Evolutionary conservation across 2,797 vertebrate species (phyloP), one percentile per base, ranked within the genome.

Genomic region (Ambastaia sidthimunki): DNA sequence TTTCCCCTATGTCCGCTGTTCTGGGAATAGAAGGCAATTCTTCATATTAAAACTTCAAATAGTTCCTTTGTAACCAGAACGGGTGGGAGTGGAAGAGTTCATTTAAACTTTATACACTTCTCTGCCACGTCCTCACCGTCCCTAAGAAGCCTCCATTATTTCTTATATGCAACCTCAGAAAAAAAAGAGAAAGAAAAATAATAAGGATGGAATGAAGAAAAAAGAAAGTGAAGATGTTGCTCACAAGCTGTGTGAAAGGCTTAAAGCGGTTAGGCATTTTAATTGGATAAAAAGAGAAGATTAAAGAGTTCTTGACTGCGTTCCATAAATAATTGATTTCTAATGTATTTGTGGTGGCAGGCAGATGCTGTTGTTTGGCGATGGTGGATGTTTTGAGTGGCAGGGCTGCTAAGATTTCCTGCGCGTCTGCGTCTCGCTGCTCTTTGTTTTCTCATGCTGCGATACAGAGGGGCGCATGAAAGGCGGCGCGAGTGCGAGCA

Each of bases 211-310:
- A 66, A 77, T 63, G 84, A 85, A 74, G 87, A 88, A 75, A 28
- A 70, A 69, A 83, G 76, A 85, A 81, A 88, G 89, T 74, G 63
- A 89, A 88, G 84, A 83, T 88, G 86, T 91, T 91, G 86, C 88
- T 90, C 88, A 89, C 88, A 89, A 93, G 91, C 90, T 87, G 60
- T 34, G 85, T 65, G 80, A 87, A 88, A 93, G 90, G 86, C 90
- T 92, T 89, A 87, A 90, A 87, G 91, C 92, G 89, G 92, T 93
- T 92, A 87, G 91, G 92, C 93, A 91, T 90, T 93, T 92, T 94
- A 94, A 94, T 93, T 94, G 93, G 92, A 93, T 93, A 94, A 94
- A 94, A 94, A 92, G 89, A 89, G 90, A 93, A 94, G 93, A 94
- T 94, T 93, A 94, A 94, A 94, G 92, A 90, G 85, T 88, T 90